Base-by-base conservation (phyloP, 2,797 vertebrate genomes). In the Scarus forsteni region DNA sequence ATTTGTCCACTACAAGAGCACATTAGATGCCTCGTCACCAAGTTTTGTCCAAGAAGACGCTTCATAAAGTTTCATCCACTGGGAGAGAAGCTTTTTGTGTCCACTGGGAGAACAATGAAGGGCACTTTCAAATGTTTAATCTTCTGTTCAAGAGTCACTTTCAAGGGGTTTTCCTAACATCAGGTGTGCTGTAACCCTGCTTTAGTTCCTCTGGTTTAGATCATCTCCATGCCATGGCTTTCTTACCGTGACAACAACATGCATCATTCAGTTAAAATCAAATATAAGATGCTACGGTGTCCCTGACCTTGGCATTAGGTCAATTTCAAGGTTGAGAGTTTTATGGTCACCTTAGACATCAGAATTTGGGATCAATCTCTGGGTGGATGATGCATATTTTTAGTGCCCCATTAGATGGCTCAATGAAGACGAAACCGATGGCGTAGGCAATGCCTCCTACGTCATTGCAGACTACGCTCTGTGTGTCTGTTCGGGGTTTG, bases 331-430 rank as follows among this genome's bases (percentile, higher is more conserved):
- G 65, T 67, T 36, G 19, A 5, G 68, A 46, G 50, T 81, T 83
- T 79, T 60, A 66, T 46, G 49, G 65, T 83, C 75, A 80, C 73
- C 73, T 79, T 51, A 66, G 68, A 83, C 67, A 63, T 34, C 15
- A 52, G 42, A 35, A 42, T 78, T 74, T 59, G 70, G 73, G 40
- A 83, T 85, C 67, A 74, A 77, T 84, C 64, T 73, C 60, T 27
- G 1, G 9, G 57, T 54, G 73, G 67, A 88, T 80, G 75, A 74
- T 84, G 77, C 77, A 0, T 92, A 91, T 90, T 85, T 92, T 93
- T 89, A 91, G 75, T 80, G 87, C 77, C 67, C 76, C 77, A 83
- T 91, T 86, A 85, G 76, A 72, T 83, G 79, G 59, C 89, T 93
- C 54, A 44, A 57, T 78, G 88, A 87, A 83, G 63, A 81, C 60